Conservation (phyloP, 2,797 vertebrate species). For the Sebastes nivosus region DNA sequence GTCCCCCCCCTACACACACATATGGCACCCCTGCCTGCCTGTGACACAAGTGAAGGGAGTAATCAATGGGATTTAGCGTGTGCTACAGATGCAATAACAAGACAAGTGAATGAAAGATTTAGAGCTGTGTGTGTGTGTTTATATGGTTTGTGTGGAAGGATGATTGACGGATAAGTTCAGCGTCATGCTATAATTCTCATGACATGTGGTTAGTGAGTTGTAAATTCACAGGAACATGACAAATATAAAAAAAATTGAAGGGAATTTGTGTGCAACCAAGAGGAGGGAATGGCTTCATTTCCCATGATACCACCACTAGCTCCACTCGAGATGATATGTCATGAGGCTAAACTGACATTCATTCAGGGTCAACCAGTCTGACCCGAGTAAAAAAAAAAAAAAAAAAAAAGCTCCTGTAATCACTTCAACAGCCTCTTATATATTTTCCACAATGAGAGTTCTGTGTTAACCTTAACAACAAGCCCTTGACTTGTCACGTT, state of each 20-base stretch:
- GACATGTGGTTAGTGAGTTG: not conserved
- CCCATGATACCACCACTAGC: constrained; percentile 22
- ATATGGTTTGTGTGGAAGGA: not conserved
- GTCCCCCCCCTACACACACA: not conserved
- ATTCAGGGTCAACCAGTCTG: constrained; percentile 42
- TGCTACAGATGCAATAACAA: constrained; percentile 38
- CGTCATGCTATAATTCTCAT: not conserved
- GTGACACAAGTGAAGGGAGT: constrained; percentile 36
- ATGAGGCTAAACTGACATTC: constrained; percentile 35
- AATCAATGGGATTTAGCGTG: constrained; percentile 47
- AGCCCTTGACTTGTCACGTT: constrained; percentile 3
- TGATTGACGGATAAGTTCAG: not conserved
- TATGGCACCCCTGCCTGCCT: not conserved
- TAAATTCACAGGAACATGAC: not conserved
- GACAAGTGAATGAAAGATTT: constrained; percentile 18
- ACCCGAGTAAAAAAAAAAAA: not conserved
- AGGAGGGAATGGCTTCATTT: not conserved
- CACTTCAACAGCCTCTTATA: constrained; percentile 1
- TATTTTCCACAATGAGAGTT: constrained; percentile 2
- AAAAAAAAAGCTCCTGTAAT: not conserved
- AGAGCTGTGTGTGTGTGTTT: not conserved
- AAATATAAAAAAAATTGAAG: not conserved
- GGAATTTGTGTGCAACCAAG: not conserved
- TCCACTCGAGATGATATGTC: constrained; percentile 12
- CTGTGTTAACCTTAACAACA: not conserved